Evolutionary conservation across 1,140 invertebrate species (phyloP), one percentile per base, ranked within the genome.

Genomic region (Zaprionus vittiger): DNA sequence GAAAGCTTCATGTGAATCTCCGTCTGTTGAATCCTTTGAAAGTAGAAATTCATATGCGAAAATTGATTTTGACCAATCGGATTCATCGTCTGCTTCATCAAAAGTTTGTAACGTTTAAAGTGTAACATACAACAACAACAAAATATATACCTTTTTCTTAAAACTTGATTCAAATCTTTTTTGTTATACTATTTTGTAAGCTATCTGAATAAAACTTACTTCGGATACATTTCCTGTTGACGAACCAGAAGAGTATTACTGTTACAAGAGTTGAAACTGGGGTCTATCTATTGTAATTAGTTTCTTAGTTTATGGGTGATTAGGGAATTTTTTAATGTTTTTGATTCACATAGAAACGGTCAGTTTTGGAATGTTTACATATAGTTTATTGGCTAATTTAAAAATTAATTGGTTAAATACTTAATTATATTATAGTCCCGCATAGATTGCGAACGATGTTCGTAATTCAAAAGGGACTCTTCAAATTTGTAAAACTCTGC

Each of bases 51-150:
- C 79, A 94, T 96, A 96, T 91, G 95, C 95, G n/a, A 94, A 96
- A 92, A 96, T 96, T 67, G 95, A 96, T 92, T 96, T 96, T 89
- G 94, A 94, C 11, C 95, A 95, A 92, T 94, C 94, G 71, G 94
- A 94, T 72, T 91, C 85, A 59, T 91, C 90, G 34, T 91, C 90
- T 63, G 87, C 90, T 70, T 91, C 90, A 81, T 91, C 90, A 61
- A 91, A 91, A 77, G 77, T 85, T 76, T 85, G 74, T 85, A 90
- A 90, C 74, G 59, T 81, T 52, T 90, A 77, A 90, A 75, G 72
- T 72, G 56, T 73, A 60, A 68, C 72, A 76, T 78, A 73, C 71
- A 60, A 68, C 69, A 76, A 75, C 70, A 73, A 75, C 24, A 26
- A 73, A 64, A 71, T 67, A 77, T 59, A 71, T 65, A 73, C 26